Base-by-base conservation (phyloP, 2,888 invertebrate species). In the Hanleya hanleyi region DNA sequence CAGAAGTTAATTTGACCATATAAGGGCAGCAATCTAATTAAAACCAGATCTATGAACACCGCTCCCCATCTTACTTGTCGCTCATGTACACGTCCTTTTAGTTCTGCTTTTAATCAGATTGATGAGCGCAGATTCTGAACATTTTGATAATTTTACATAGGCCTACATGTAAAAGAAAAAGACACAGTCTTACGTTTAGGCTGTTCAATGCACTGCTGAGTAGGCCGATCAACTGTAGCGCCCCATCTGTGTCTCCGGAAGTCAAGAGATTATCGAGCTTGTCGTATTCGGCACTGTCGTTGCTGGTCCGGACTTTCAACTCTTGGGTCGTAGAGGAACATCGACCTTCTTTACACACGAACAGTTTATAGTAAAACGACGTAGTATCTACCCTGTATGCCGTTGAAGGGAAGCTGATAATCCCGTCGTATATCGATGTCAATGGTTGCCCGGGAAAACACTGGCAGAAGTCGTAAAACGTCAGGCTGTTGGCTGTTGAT, bases 331-430 rank as follows among this genome's bases (percentile, higher is more conserved):
- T 73, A n/a, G 73, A 51, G 32, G 78, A 71, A 26, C 67, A 41
- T 36, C 84, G 73, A 7, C 69, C 73, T 33, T 81, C 82, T 67
- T 86, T 81, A 32, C 86, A 81, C 0, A 87, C 85, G 72, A 83
- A 83, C 51, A 88, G 69, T 9, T 83, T 76, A 49, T 88, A 81
- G 4, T 79, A 81, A 66, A 88, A 82, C 1, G 84, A 78, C 35
- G 81, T 76, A 18, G 78, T 79, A 26, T 81, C 77, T n/a, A 75
- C 74, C 0, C 76, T 75, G 57, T 87, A 82, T 38, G 80, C 77
- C 35, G 76, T 77, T 0, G 87, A 85, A 6, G 84, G 83, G 57
- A 88, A 81, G 32, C 75, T 80, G 26, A 84, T 4, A 0, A 79
- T 74, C 1, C 83, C 71, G 29, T 82, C 82, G 1, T 62, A 57